These are phyloP conservation scores for Raphicerus campestris DNA, from an alignment of 2,113 vertebrate species.

Conservation along the genomic window DNA sequence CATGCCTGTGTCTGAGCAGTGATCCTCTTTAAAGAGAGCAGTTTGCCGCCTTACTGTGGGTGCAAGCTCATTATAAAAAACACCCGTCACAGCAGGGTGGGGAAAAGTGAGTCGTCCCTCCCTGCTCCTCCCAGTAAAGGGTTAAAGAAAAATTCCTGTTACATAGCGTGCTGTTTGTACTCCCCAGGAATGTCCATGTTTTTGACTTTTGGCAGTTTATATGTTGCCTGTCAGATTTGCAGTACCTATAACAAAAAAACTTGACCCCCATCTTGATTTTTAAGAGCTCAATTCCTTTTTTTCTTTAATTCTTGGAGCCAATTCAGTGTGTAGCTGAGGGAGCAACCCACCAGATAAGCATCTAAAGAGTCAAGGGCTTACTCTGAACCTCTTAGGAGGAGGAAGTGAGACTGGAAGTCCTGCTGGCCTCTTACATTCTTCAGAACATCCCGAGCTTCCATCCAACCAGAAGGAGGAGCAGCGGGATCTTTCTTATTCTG, in stretches of 20 bases:
- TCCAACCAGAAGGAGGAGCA: neutral
- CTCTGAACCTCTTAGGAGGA: neutral
- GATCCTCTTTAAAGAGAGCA: neutral
- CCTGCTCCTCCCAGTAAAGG: rapidly evolving
- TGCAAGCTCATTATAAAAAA: neutral
- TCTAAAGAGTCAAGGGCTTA: neutral
- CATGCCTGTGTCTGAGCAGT: neutral
- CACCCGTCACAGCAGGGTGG: rapidly evolving
- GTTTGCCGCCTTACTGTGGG: neutral
- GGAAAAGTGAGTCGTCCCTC: rapidly evolving
- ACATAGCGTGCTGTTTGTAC: rapidly evolving
- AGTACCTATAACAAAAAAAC: neutral
- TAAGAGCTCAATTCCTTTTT: neutral
- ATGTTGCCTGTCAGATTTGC: neutral
- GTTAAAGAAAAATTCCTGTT: neutral
- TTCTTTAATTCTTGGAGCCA: neutral
- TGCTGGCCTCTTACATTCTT: neutral
- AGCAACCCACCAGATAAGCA: neutral
- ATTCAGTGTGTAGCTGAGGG: neutral
- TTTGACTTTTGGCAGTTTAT: neutral
- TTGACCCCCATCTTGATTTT: neutral
- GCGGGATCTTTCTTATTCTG: rapidly evolving
- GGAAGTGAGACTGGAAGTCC: neutral
- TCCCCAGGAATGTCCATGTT: neutral
- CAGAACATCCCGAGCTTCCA: too few species aligned